Evolutionary conservation across 2,113 vertebrate species (phyloP).

Genomic region (Syrmaticus mikado): DNA sequence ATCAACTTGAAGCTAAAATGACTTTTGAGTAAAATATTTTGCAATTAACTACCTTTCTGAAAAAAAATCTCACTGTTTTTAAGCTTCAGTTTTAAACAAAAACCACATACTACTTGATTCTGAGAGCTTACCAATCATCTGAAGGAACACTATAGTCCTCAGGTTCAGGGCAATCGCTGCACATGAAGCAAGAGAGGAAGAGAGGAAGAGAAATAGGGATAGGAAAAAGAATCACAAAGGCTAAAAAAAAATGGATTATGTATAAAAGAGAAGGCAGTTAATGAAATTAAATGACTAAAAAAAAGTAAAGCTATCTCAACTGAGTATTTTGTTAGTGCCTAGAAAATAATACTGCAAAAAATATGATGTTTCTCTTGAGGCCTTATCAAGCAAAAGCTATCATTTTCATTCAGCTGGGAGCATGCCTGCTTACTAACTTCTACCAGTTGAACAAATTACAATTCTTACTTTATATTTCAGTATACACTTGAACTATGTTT

Average conservation of each 20-base stretch:
- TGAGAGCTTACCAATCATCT: slow-evolving; percentile 92
- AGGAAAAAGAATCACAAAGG: slow-evolving; percentile 60
- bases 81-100: not conserved
- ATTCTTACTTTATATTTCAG: not conserved
- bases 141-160: slow-evolving; percentile 93
- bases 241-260: not conserved
- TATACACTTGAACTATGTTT: not conserved
- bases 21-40: not conserved
- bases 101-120: not conserved
- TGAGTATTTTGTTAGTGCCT: slow-evolving; percentile 18
- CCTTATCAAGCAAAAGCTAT: not conserved
- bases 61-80: not conserved
- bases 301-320: slow-evolving; percentile 13
- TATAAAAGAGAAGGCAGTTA: not conserved
- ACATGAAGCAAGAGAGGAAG: slow-evolving; percentile 71
- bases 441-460: not conserved
- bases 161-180: slow-evolving; percentile 92
- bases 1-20: not conserved
- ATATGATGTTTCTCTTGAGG: not conserved
- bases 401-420: not conserved
- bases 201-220: slow-evolving; percentile 72
- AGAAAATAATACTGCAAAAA: not conserved
- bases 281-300: not conserved
- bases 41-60: not conserved
- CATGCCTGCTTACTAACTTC: not conserved